Conservation (phyloP, 2,797 vertebrate species). For the Malurus splendens region DNA sequence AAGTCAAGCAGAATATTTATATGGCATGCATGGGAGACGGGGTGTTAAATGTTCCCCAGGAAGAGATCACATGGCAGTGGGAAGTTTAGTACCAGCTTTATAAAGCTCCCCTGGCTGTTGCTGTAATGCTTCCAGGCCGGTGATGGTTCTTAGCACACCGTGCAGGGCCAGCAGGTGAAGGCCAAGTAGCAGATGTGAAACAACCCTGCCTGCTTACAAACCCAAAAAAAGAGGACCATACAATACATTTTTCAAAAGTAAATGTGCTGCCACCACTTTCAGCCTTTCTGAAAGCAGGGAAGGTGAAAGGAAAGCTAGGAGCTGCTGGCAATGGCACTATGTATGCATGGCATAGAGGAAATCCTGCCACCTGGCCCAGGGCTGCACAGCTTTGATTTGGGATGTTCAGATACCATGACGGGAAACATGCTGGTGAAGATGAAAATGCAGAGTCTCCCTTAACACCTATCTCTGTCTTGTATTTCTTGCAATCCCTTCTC, state of each 20-base stretch:
- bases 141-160: background rate
- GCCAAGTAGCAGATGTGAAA: conserved; percentile 6
- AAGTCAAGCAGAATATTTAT: conserved; percentile 48
- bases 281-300: background rate
- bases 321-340: background rate
- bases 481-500: background rate
- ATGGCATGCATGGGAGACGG: conserved; percentile 42
- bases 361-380: background rate
- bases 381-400: background rate
- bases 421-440: background rate
- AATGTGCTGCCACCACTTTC: background rate
- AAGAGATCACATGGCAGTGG: conserved; percentile 43
- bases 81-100: conserved; percentile 38
- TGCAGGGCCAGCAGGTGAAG: background rate
- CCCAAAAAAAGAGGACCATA: background rate
- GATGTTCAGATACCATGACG: background rate
- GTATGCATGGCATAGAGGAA: background rate
- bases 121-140: background rate
- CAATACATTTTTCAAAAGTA: background rate
- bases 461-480: background rate
- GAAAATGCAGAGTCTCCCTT: background rate
- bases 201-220: background rate
- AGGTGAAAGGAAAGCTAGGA: background rate
- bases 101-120: conserved; percentile 5
- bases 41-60: conserved; percentile 52